phyloP scores from a whole-genome alignment of 2,113 vertebrate genomes.

The Caranx ignobilis region DNA sequence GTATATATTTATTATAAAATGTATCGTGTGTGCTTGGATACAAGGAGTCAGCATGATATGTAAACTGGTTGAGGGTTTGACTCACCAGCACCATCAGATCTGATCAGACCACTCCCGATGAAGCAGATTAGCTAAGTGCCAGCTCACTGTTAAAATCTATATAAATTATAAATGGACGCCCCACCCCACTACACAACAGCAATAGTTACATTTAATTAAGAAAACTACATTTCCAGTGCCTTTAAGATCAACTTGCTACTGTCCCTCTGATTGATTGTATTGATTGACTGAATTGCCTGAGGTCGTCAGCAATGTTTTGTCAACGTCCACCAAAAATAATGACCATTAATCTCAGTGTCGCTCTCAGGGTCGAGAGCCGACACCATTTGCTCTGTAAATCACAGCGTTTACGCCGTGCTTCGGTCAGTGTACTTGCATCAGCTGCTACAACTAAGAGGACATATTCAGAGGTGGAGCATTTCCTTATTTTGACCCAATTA shows the following conservation, averaged over 20 bases:
- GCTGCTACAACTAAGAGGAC: constrained; percentile 28
- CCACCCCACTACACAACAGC: not conserved
- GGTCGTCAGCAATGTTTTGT: constrained; percentile 9
- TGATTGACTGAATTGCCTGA: constrained; percentile 11
- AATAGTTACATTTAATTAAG: too few relatives aligned
- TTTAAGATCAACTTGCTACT: not conserved
- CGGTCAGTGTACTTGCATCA: not conserved
- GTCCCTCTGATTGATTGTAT: constrained; percentile 9
- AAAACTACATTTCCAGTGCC: not conserved
- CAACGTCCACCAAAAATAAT: constrained; percentile 16
- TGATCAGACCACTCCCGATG: not conserved
- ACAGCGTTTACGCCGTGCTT: constrained; percentile 11
- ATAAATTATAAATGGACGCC: not conserved
- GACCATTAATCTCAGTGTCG: constrained; percentile 1
- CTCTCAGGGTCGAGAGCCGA: constrained; percentile 36
- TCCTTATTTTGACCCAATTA: constrained; percentile 69
- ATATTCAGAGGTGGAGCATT: constrained; percentile 60
- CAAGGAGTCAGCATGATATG: not conserved
- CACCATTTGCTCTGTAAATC: constrained; percentile 19
- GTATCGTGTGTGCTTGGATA: not conserved
- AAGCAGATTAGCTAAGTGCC: not conserved
- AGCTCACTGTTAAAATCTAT: not conserved
- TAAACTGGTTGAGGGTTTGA: too few relatives aligned
- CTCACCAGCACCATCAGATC: not conserved
- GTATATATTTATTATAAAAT: not conserved